Evolutionary conservation across 1,140 invertebrate species (phyloP).

Genomic region (Monochamus saltuarius): DNA sequence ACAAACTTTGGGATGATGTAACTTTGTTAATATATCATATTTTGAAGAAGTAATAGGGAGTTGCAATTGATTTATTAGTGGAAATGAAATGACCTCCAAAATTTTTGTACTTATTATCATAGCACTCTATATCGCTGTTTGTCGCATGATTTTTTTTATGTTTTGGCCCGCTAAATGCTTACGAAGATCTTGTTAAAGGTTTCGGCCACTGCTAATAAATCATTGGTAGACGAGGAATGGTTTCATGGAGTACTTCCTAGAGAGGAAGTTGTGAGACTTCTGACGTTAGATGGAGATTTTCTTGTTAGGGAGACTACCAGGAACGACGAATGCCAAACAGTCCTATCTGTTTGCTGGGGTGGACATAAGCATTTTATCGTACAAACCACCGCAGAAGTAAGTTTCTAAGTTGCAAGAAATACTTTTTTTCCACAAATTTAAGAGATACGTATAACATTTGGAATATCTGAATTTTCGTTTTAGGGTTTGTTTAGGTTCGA

Average conservation of each 20-base stretch:
- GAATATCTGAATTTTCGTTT: no score
- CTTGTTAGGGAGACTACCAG: slow-evolving; percentile 92
- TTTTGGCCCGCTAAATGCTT: background rate
- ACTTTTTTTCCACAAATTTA: background rate
- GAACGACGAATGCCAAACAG: slow-evolving; percentile 90
- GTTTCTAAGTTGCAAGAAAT: slow-evolving; percentile 11
- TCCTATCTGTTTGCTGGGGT: slow-evolving; percentile 93
- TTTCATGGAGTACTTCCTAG: slow-evolving; percentile 95
- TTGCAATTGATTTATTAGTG: no score
- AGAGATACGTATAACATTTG: no score
- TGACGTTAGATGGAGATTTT: slow-evolving; percentile 89
- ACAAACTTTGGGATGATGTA: no score
- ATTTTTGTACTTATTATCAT: no score
- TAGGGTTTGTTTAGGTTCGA: slow-evolving; percentile 92
- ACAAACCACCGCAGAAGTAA: slow-evolving; percentile 86
- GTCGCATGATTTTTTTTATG: background rate
- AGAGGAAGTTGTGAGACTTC: slow-evolving; percentile 90
- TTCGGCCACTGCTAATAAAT: slow-evolving; percentile 54
- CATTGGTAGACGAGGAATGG: slow-evolving; percentile 89
- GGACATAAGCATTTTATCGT: slow-evolving; percentile 97
- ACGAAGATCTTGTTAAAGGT: slow-evolving; percentile 34
- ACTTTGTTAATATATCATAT: no score
- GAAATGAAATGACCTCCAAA: no score
- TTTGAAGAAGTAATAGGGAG: no score
- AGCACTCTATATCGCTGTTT: no score